Evolutionary conservation across 2,888 invertebrate genomes (phyloP), one percentile per base, ranked within the genome.

Genomic region (Eupsilia transversa): DNA sequence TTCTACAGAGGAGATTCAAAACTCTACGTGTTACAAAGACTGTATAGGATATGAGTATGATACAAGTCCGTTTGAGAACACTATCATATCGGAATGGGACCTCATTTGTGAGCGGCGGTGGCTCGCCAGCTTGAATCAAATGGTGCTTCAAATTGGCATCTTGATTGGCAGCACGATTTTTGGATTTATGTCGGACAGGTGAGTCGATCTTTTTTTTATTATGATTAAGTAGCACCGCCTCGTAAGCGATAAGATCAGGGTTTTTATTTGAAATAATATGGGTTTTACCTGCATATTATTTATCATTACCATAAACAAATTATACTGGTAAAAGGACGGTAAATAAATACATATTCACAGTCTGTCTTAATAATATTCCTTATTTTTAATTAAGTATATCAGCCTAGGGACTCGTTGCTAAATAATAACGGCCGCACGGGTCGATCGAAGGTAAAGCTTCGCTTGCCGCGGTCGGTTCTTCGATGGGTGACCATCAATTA

Each of bases 111-210:
- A 97, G 0, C 96, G 97, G 38, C 92, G 94, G 0, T 97, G 97
- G 94, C 92, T 98, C 86, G 97, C 97, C 6, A 97, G 97, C 89
- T 94, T 98, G 59, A 97, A 98, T 0, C 98, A 98, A 91, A 97
- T 97, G 79, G 93, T 98, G 68, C 97, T 98, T 61, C 98, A 98
- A 97, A 91, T 97, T 49, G 98, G 98, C 0, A 97, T 98, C 57
- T 94, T 98, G 74, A 90, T 97, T 63, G 98, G 98, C 27, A 98
- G 98, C 88, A 95, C 98, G 65, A 71, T 97, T 3, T 98, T 98
- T 89, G 98, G 98, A 85, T 97, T 97, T 88, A 91, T 98, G 52
- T 97, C 98, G 9, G 98, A 98, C 93, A 97, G 97, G 98, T 98
- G 91, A 95, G 95, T 77, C 5, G 0, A 33, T 23, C 9, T 56